phyloP scores from a whole-genome alignment of 2,888 invertebrate species.

The Sepioteuthis lessoniana region DNA sequence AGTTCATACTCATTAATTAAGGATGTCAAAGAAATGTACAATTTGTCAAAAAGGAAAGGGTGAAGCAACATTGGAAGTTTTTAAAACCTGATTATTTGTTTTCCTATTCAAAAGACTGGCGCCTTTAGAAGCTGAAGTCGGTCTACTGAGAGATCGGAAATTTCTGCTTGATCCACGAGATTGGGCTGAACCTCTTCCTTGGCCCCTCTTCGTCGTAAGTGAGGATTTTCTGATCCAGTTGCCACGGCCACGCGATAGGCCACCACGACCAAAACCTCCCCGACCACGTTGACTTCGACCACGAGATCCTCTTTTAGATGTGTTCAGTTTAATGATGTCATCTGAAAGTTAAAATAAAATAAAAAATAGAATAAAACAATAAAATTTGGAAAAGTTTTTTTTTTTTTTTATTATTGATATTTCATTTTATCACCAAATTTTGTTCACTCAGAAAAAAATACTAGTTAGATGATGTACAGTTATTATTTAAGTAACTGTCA shows the following conservation, averaged over 20 bases:
- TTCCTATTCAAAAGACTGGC: neutral
- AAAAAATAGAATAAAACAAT: neutral
- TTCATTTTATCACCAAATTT: no score
- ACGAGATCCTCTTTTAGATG: neutral
- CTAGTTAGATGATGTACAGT: no score
- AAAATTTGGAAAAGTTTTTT: no score
- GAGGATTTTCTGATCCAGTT: neutral
- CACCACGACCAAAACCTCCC: neutral
- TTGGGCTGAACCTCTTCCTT: neutral
- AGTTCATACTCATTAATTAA: no score
- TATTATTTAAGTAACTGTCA: no score
- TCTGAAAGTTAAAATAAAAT: neutral
- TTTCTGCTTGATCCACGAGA: neutral
- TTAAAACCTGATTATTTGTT: neutral
- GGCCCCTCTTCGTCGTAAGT: neutral
- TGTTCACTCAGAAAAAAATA: no score
- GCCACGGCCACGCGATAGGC: neutral
- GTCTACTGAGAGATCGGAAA: neutral
- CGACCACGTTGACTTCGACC: neutral
- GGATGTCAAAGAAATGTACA: no score
- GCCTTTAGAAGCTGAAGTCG: neutral
- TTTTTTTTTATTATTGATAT: no score
- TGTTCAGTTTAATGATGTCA: slow-evolving; percentile 23
- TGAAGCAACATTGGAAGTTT: neutral
- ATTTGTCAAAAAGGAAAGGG: neutral